phyloP scores from a whole-genome alignment of 2,888 invertebrate genomes.

The Pediacus dermestoides region DNA sequence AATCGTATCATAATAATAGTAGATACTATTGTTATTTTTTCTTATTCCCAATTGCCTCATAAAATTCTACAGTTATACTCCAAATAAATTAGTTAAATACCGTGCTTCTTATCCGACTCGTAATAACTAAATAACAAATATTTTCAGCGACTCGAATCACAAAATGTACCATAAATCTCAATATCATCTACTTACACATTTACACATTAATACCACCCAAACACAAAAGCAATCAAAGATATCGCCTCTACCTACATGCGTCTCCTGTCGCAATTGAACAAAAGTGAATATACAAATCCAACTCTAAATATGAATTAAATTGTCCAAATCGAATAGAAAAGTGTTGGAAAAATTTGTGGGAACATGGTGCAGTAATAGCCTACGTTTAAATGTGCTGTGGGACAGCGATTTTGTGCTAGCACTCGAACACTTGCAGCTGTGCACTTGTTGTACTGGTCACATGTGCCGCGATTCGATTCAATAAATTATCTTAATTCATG shows the following conservation, averaged over 20 bases:
- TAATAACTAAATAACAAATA: no score
- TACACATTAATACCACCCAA: constrained; percentile 10
- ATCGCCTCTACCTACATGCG: constrained; percentile 1
- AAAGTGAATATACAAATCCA: constrained; percentile 25
- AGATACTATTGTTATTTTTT: no score
- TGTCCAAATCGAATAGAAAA: constrained; percentile 38
- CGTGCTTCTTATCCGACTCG: no score
- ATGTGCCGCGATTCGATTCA: constrained; percentile 30
- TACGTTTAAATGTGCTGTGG: constrained; percentile 16
- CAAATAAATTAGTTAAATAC: no score
- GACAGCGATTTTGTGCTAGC: constrained; percentile 6
- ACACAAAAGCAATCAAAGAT: constrained; percentile 5
- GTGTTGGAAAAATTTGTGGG: constrained; percentile 28
- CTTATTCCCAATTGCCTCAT: no score
- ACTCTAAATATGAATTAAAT: constrained; percentile 30
- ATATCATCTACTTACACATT: no score
- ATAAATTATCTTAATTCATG: constrained; percentile 34
- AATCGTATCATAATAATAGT: no score
- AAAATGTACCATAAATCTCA: constrained; percentile 3
- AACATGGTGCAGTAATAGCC: constrained; percentile 22
- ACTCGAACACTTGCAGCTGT: no score
- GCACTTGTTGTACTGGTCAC: constrained; percentile 11
- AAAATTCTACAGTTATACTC: no score
- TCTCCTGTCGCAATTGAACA: constrained; percentile 11
- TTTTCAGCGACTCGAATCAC: constrained; percentile 4